A percentile compares a stretch with the other conserved stretches of the same genome.
These are phyloP conservation scores for Eupleurogrammus muticus DNA, from an alignment of 2,797 vertebrate genomes.

Conservation along the genomic window DNA sequence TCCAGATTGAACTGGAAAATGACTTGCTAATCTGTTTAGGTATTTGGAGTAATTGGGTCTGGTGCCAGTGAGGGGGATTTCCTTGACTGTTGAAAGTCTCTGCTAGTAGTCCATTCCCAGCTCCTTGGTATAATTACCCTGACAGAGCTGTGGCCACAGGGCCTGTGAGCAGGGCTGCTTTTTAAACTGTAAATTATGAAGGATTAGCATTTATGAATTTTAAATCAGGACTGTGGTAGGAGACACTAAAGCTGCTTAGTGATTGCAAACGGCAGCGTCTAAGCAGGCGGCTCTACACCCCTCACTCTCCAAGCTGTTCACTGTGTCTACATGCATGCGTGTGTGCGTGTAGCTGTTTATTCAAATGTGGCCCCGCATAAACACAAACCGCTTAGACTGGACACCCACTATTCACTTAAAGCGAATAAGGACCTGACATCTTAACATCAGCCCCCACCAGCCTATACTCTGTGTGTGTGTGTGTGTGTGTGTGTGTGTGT, in stretches of 20 bases:
- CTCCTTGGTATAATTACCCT: slow-evolving; percentile 99
- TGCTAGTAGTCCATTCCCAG: slow-evolving; percentile 99
- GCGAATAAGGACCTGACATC: slow-evolving; percentile 82
- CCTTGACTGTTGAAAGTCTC: slow-evolving; percentile 98
- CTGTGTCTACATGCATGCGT: slow-evolving; percentile 35
- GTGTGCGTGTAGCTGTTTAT: slow-evolving; percentile 66
- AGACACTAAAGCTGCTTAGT: slow-evolving; percentile 99
- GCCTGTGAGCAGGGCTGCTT: slow-evolving; percentile 99
- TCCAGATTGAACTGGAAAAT: slow-evolving; percentile 98
- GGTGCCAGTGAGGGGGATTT: slow-evolving; percentile 97
- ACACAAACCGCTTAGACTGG: slow-evolving; percentile 72
- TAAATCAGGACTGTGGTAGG: slow-evolving; percentile 99
- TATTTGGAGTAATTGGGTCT: slow-evolving; percentile 99
- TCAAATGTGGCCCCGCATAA: slow-evolving; percentile 71
- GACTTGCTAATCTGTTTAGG: slow-evolving; percentile 99
- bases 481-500: slow-evolving; percentile 38
- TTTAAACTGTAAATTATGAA: slow-evolving; percentile 99
- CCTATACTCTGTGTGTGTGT: slow-evolving; percentile 25
- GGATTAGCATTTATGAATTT: slow-evolving; percentile 99
- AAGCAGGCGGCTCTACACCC: slow-evolving; percentile 90
- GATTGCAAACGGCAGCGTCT: slow-evolving; percentile 95
- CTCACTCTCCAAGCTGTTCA: slow-evolving; percentile 82
- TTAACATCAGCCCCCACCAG: slow-evolving; percentile 78
- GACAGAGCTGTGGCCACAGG: slow-evolving; percentile 99
- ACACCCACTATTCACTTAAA: slow-evolving; percentile 81